phyloP scores from a whole-genome alignment of 2,797 vertebrate species.

The Ctenosaura bakeri region DNA sequence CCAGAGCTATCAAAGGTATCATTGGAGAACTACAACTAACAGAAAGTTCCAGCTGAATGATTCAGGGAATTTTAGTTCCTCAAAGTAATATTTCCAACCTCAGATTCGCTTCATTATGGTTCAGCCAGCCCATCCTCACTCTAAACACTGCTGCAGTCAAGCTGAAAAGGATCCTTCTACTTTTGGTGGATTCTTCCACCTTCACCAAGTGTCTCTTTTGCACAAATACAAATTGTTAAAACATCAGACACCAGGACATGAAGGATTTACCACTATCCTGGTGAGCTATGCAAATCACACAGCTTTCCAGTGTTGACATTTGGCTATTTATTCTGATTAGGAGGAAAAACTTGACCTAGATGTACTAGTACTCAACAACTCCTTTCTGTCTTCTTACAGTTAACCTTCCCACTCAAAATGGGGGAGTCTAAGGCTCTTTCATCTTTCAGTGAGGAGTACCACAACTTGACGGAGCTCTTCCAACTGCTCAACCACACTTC shows the following conservation, averaged over 20 bases:
- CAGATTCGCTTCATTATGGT: too few relatives aligned
- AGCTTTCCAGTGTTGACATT: too few relatives aligned
- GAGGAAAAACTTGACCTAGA: not conserved
- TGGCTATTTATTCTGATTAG: not conserved
- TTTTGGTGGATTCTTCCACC: not conserved
- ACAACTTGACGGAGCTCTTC: slow-evolving; percentile 80
- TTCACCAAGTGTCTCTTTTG: not conserved
- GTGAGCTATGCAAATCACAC: not conserved
- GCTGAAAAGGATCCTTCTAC: not conserved
- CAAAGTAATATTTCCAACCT: too few relatives aligned
- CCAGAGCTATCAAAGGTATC: too few relatives aligned
- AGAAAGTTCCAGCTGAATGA: too few relatives aligned
- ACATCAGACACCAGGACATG: not conserved
- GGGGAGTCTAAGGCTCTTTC: slow-evolving; percentile 36
- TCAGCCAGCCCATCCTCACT: not conserved
- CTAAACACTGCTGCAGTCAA: not conserved
- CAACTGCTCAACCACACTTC: slow-evolving; percentile 79
- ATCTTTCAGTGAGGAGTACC: slow-evolving; percentile 55
- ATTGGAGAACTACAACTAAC: too few relatives aligned
- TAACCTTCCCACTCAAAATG: slow-evolving; percentile 50
- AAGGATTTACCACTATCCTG: not conserved
- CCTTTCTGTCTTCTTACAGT: slow-evolving; percentile 51
- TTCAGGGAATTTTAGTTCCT: too few relatives aligned
- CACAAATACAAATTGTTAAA: not conserved
- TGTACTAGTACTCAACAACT: slow-evolving; percentile 28